Evolutionary conservation across 2,888 invertebrate genomes (phyloP), one percentile per base, ranked within the genome.

Genomic region (Drosophila barbarae): DNA sequence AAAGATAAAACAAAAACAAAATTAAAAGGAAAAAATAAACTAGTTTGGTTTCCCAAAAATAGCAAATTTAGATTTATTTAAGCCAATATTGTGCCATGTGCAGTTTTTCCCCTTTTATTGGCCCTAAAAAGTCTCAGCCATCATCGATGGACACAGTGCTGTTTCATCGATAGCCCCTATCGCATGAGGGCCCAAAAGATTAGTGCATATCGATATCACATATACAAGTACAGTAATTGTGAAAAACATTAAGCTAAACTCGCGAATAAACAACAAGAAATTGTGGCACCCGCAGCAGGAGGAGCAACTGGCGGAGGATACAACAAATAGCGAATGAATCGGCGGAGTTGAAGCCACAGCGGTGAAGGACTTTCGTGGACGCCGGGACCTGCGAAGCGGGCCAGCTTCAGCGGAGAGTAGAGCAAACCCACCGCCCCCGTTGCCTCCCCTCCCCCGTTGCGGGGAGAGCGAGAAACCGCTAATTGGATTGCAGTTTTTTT

Each of bases 381-480:
- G 55, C 50, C 36, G 32, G 44, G 34, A 39, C 52, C 39, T 13
- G 26, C 44, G 26, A 44, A 23, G 44, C 54, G 46, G 53, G 23
- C 44, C 44, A 46, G 32, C 44, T 49, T 28, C 18, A 34, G 21
- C 21, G 49, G 49, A 49, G 21, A 32, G 32, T 30, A 47, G 12
- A 49, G 18, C 34, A 23, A 21, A 32, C 10, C 49, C 47, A 49
- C 47, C 32, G 32, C 47, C 49, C 36, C 46, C 46, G 30, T 18
- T 30, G 46, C 30, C 46, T 35, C 49, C 21, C 30, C 49, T 21
- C 49, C 49, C 49, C 21, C 34, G n/a, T 23, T 23, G 49, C 49
- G 49, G 49, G 49, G 49, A 49, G 49, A 34, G 49, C 34, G 49
- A 49, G 55, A 50, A 54, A 38, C 30, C 50, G 50, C 50, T 56